These are phyloP conservation scores for Melospiza melodia DNA, from an alignment of 2,113 vertebrate genomes.

Conservation along the genomic window DNA sequence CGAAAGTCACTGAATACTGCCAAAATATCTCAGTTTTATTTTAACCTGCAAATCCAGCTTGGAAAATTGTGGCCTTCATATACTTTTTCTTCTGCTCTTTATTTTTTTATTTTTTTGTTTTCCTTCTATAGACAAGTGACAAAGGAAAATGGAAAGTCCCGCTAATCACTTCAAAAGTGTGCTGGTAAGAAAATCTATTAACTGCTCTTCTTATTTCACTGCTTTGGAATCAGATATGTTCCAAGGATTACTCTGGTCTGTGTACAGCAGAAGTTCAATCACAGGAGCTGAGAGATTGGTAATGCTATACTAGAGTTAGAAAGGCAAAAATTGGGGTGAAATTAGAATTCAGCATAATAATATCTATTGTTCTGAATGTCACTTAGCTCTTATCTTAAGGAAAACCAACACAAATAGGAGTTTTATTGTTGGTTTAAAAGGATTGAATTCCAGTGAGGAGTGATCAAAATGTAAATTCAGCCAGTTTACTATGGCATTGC, in stretches of 20 bases:
- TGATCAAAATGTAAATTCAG: background rate
- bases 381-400: background rate
- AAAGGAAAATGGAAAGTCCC: background rate
- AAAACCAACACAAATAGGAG: background rate
- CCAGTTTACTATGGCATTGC: background rate
- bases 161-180: background rate
- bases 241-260: background rate
- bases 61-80: background rate
- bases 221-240: background rate
- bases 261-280: background rate
- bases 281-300: background rate
- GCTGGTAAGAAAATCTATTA: conserved; percentile 14
- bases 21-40: background rate
- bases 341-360: background rate
- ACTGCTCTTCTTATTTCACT: background rate
- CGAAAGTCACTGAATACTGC: background rate
- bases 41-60: background rate
- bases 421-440: background rate
- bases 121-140: background rate
- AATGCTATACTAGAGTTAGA: background rate
- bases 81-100: background rate
- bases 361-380: background rate
- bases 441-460: background rate
- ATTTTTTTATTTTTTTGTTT: no score
- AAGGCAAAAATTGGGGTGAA: background rate